phyloP scores from a whole-genome alignment of 1,140 invertebrate species.

The Drosophila melanica region DNA sequence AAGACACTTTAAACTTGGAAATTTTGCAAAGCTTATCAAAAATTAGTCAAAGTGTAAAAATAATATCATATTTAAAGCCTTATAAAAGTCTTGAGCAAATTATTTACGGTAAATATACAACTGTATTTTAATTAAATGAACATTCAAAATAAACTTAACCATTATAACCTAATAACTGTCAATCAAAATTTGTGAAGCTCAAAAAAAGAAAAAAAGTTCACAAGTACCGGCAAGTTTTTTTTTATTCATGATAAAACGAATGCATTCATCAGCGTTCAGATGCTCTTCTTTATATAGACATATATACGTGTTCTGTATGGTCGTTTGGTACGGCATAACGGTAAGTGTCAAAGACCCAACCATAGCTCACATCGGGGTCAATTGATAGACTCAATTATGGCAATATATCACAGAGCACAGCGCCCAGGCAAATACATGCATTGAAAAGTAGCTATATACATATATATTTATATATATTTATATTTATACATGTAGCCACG shows the following conservation, averaged over 20 bases:
- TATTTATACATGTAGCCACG: conserved; percentile 11
- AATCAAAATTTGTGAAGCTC: conserved; percentile 23
- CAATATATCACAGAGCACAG: conserved; percentile 60
- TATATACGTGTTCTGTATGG: conserved; percentile 31
- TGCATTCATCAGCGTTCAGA: conserved; percentile 42
- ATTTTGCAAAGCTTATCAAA: background rate
- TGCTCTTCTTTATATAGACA: conserved; percentile 45
- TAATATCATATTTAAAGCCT: no score
- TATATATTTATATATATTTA: conserved; percentile 12
- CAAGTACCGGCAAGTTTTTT: conserved; percentile 13
- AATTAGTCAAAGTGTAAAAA: no score
- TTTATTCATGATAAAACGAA: conserved; percentile 15
- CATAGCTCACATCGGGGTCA: conserved; percentile 75
- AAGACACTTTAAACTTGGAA: conserved; percentile 8
- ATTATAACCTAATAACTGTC: conserved; percentile 24
- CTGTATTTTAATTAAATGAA: conserved; percentile 6
- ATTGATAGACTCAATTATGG: conserved; percentile 81
- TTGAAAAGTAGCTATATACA: background rate
- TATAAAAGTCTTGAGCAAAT: no score
- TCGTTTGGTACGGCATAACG: conserved; percentile 37
- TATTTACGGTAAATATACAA: background rate
- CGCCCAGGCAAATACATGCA: conserved; percentile 5
- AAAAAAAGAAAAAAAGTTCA: background rate
- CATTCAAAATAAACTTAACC: conserved; percentile 1
- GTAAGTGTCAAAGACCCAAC: conserved; percentile 77